phyloP scores from a whole-genome alignment of 2,888 invertebrate species.

The Phyllotreta cruciferae region DNA sequence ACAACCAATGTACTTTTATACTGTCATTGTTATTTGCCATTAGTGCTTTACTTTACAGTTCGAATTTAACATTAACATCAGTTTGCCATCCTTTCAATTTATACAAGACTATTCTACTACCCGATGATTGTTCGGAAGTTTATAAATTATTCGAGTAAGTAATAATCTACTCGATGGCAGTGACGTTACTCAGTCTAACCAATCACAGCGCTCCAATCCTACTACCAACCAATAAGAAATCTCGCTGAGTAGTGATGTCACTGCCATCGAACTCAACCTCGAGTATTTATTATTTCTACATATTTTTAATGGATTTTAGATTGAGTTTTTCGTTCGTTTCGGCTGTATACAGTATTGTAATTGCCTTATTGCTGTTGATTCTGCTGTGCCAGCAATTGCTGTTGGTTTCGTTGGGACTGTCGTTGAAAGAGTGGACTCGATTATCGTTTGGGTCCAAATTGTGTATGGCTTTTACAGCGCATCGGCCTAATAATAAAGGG shows the following conservation, averaged over 20 bases:
- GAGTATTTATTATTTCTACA: too few relatives aligned
- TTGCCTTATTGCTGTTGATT: conserved; percentile 47
- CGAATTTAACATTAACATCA: conserved; percentile 84
- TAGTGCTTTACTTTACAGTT: conserved; percentile 73
- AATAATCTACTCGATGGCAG: conserved; percentile 10
- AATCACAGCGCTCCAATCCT: too few relatives aligned
- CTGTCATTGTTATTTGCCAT: conserved; percentile 71
- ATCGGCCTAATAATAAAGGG: conserved; percentile 50
- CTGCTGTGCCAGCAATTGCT: conserved; percentile 53
- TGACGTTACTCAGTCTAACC: too few relatives aligned
- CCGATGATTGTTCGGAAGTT: conserved; percentile 84
- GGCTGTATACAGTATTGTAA: conserved; percentile 50
- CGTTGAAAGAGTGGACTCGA: conserved; percentile 62
- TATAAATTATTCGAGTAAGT: conserved; percentile 81
- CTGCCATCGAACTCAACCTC: too few relatives aligned
- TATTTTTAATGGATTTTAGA: conserved; percentile 43
- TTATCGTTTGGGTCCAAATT: conserved; percentile 48
- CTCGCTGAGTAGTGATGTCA: too few relatives aligned
- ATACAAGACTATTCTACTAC: conserved; percentile 73
- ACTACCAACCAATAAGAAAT: too few relatives aligned
- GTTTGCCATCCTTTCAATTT: conserved; percentile 82
- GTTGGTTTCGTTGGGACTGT: conserved; percentile 62
- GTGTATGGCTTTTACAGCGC: conserved; percentile 48
- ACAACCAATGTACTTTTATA: conserved; percentile 80
- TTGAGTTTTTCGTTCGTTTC: conserved; percentile 53